A percentile compares a stretch with the other conserved stretches of the same genome.
phyloP scores from a whole-genome alignment of 2,797 vertebrate genomes.

The Tokudaia muenninki region DNA sequence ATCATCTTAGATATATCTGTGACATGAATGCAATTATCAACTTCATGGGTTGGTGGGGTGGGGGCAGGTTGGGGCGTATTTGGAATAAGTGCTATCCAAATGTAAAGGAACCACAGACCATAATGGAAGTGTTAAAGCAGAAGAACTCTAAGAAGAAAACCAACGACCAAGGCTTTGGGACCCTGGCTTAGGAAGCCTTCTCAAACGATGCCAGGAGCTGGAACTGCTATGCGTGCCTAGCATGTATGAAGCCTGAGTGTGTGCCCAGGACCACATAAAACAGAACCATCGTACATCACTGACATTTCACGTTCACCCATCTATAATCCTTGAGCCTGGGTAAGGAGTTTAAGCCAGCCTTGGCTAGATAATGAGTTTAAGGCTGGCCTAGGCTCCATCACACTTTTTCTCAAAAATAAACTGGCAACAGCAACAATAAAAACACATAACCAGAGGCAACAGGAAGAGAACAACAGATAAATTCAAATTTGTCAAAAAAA shows the following conservation, averaged over 20 bases:
- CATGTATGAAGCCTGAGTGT: no score
- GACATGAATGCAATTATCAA: not conserved
- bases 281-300: no score
- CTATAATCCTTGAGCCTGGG: not conserved
- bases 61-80: not conserved
- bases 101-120: not conserved
- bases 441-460: not conserved
- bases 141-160: slow-evolving; percentile 21
- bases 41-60: not conserved
- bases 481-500: not conserved
- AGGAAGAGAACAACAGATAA: not conserved
- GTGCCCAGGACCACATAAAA: not conserved
- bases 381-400: no score
- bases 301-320: no score
- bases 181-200: not conserved
- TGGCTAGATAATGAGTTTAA: not conserved
- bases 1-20: not conserved
- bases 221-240: not conserved
- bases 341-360: not conserved
- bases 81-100: slow-evolving; percentile 23
- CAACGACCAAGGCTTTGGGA: not conserved
- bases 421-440: not conserved
- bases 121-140: not conserved
- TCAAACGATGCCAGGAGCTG: not conserved
- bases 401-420: not conserved